Conservation (phyloP, 2,797 vertebrate genomes). For the Buphagus erythrorhynchus region DNA sequence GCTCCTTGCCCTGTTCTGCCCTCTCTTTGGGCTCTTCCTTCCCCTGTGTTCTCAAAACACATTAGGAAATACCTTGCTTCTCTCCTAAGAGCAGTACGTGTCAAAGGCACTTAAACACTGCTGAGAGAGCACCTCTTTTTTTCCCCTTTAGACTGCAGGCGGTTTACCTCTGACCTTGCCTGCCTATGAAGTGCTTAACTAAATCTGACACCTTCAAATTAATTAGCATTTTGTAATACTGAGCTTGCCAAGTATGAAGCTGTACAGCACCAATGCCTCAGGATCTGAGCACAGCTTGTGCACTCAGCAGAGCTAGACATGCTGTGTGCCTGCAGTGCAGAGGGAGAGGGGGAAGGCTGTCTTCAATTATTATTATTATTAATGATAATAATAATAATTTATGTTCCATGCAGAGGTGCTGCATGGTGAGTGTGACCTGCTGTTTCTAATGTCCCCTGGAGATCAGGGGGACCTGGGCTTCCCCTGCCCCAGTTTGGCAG, state of each 20-base stretch:
- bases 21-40: not conserved
- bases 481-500: not conserved
- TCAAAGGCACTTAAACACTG: not conserved
- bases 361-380: not conserved
- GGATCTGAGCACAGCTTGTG: not conserved
- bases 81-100: not conserved
- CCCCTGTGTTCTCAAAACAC: not conserved
- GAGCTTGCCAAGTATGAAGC: conserved; percentile 26
- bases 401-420: not conserved
- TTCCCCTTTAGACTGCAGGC: not conserved
- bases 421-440: not conserved
- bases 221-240: conserved; percentile 27
- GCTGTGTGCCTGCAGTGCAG: conserved; percentile 22
- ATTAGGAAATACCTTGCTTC: not conserved
- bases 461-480: not conserved
- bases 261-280: not conserved
- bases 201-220: conserved; percentile 27
- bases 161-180: conserved; percentile 11
- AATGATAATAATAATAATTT: not conserved
- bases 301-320: not conserved
- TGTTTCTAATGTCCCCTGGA: not conserved
- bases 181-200: not conserved
- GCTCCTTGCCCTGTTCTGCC: conserved; percentile 27
- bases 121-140: not conserved
- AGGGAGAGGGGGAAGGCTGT: not conserved